Evolutionary conservation across 2,113 vertebrate species (phyloP), one percentile per base, ranked within the genome.

Genomic region (Sardina pilchardus): DNA sequence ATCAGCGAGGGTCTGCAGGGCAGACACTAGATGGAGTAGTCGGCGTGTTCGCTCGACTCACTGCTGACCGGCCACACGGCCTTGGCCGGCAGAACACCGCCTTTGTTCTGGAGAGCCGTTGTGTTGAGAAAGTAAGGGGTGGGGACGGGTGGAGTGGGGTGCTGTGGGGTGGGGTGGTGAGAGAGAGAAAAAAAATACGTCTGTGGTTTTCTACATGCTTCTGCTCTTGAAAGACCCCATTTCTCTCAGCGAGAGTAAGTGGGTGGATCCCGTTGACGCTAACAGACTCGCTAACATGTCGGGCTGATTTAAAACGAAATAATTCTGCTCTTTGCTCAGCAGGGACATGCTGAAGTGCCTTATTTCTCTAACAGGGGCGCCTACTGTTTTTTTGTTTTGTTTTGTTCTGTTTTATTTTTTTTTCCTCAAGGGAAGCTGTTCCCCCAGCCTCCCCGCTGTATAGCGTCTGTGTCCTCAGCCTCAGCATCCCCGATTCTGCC

Each of bases 1-100:
- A 78, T 78, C 6, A 26, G 19, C 8, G 71, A 53, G 82, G 30
- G 47, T 45, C 36, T 42, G 63, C 2, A 30, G 44, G 30, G 30
- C 39, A 14, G 36, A 67, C 91, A 87, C 86, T 83, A 92, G 90
- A 89, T 90, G 91, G 90, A 36, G 85, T 86, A 91, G 36, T 82
- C 17, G 67, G 78, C 81, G 47, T 81, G 75, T 86, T 84, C 82
- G n/a, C 81, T 24, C 75, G 10, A 59, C 43, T 71, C 78, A 80
- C 87, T 50, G 42, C 14, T 83, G 71, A 43, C 56, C 10, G 30
- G 16, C 63, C 26, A 56, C 14, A 1, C 78, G 48, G 59, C 56
- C 67, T 78, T 42, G 50, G n/a, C 67, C 39, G 17, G 30, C 47
- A 78, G 71, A 78, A 78, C 2, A 34, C n/a, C 39, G 42, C 83